Conservation (phyloP, 2,888 invertebrate species). For the Brachypterus glaber region DNA sequence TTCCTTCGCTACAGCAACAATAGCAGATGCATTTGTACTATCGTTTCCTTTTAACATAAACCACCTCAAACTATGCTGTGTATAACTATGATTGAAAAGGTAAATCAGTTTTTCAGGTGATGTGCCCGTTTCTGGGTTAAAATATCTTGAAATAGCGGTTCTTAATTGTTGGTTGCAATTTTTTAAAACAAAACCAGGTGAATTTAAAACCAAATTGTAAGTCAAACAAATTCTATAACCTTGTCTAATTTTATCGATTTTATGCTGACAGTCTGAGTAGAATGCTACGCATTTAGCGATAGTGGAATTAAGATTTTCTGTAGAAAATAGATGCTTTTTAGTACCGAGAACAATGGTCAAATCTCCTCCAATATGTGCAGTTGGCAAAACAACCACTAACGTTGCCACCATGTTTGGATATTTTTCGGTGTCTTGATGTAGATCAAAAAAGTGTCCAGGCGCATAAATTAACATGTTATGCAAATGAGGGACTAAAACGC, state of each 20-base stretch:
- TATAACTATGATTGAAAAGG: slow-evolving; percentile 5
- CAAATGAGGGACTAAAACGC: too few species aligned
- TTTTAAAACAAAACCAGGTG: too few species aligned
- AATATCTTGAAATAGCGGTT: too few species aligned
- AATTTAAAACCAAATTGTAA: slow-evolving; percentile 5
- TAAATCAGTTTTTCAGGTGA: too few species aligned
- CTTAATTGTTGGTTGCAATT: too few species aligned
- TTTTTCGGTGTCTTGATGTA: slow-evolving; percentile 4
- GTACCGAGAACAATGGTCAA: slow-evolving; percentile 1
- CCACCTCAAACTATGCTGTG: slow-evolving; percentile 5
- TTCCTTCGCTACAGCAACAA: too few species aligned
- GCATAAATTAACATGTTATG: slow-evolving; percentile 5
- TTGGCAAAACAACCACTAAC: slow-evolving; percentile 4
- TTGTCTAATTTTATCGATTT: slow-evolving; percentile 2
- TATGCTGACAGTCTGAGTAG: slow-evolving; percentile 5
- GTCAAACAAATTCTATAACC: slow-evolving; percentile 3
- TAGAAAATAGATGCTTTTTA: neutral
- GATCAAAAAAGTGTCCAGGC: slow-evolving; percentile 4
- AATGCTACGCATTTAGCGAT: slow-evolving; percentile 2
- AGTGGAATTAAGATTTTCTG: slow-evolving; percentile 1
- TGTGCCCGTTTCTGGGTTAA: too few species aligned
- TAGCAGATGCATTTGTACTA: neutral
- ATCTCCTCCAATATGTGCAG: slow-evolving; percentile 6
- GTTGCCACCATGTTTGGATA: slow-evolving; percentile 6
- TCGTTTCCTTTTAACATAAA: slow-evolving; percentile 3